These are phyloP conservation scores for Scaptomyza tumidula DNA, from an alignment of 2,888 invertebrate species.

Conservation along the genomic window DNA sequence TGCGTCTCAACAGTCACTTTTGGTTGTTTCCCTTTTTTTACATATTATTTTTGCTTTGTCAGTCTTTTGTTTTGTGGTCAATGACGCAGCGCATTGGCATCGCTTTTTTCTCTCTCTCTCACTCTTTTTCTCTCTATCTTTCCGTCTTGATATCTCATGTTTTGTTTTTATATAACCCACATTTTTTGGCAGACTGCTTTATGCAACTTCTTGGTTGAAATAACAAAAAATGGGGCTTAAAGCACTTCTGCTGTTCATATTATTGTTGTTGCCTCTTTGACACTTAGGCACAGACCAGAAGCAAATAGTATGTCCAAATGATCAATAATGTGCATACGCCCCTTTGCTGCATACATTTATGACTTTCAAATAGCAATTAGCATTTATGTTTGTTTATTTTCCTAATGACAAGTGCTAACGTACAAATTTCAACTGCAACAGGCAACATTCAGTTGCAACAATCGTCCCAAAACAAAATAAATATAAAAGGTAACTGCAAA, in stretches of 20 bases:
- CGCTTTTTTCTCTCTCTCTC: neutral
- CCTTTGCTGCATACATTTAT: slow-evolving; percentile 21
- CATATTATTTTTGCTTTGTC: slow-evolving; percentile 16
- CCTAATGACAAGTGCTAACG: slow-evolving; percentile 17
- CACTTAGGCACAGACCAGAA: slow-evolving; percentile 19
- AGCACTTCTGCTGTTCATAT: slow-evolving; percentile 9
- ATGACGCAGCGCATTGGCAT: slow-evolving; percentile 68
- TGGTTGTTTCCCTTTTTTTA: slow-evolving; percentile 22
- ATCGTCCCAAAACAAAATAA: slow-evolving; percentile 2
- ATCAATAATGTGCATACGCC: slow-evolving; percentile 44
- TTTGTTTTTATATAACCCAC: slow-evolving; percentile 68
- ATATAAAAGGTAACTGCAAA: slow-evolving; percentile 6
- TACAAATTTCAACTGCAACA: slow-evolving; percentile 16
- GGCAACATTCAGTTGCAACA: slow-evolving; percentile 10
- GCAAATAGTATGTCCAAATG: slow-evolving; percentile 5
- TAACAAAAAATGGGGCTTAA: slow-evolving; percentile 37
- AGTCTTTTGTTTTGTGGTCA: slow-evolving; percentile 57
- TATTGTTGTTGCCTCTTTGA: slow-evolving; percentile 21
- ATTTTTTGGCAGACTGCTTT: slow-evolving; percentile 62
- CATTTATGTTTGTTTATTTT: slow-evolving; percentile 31
- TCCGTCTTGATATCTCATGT: slow-evolving; percentile 5
- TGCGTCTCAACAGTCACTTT: slow-evolving; percentile 34
- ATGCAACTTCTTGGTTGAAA: slow-evolving; percentile 70
- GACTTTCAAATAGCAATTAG: slow-evolving; percentile 68
- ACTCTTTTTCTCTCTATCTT: slow-evolving; percentile 35